These are phyloP conservation scores for Alectura lathami DNA, from an alignment of 2,113 vertebrate species.

Conservation along the genomic window DNA sequence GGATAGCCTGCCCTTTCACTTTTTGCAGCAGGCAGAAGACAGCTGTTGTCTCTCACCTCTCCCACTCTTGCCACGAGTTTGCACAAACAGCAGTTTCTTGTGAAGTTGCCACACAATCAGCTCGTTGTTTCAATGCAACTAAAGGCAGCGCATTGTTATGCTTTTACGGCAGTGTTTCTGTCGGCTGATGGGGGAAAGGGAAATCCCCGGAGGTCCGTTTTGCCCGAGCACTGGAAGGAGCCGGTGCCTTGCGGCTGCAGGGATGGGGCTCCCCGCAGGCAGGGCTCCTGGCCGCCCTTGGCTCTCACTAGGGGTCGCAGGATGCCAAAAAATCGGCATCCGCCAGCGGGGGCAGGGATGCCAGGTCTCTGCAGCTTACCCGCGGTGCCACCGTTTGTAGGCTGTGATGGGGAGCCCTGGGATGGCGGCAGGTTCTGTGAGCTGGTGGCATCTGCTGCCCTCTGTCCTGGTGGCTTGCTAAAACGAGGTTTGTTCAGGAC, in stretches of 20 bases:
- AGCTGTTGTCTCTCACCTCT: neutral
- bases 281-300: slow-evolving; percentile 3
- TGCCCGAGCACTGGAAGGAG: neutral
- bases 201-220: neutral
- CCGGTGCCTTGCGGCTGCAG: neutral
- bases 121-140: neutral
- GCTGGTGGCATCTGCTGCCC: neutral
- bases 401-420: neutral
- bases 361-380: neutral
- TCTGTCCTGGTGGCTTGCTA: fast-evolving
- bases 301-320: slow-evolving; percentile 79
- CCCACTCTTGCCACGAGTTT: neutral
- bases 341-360: neutral
- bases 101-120: neutral
- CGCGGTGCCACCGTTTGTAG: fast-evolving
- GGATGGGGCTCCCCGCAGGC: neutral
- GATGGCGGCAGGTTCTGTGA: neutral
- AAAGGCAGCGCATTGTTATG: fast-evolving
- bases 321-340: slow-evolving; percentile 67
- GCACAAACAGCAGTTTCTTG: neutral
- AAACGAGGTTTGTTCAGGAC: neutral
- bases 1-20: neutral
- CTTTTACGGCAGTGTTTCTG: neutral
- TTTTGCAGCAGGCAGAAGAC: neutral
- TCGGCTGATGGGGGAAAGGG: neutral